These are phyloP conservation scores for pig (Sus scrofa) DNA, from an alignment of 2,113 vertebrate species.

Conservation along the genomic window T2T-Sscrofa CM000819.6:38723501-38724000, in stretches of 20 bases:
- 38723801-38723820: neutral
- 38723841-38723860: neutral
- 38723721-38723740: neutral
- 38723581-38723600: neutral
- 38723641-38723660: conserved; percentile 33
- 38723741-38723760: neutral
- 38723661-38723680: neutral
- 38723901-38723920: neutral
- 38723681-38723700: neutral
- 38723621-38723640: conserved; percentile 42
- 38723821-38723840: neutral
- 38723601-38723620: neutral
- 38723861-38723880: neutral
- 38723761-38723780: neutral
- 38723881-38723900: neutral
- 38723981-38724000: neutral
- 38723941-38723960: neutral
- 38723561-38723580: neutral
- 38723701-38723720: neutral
- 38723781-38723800: neutral
- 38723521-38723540: neutral
- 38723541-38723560: fast-evolving
- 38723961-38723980: neutral
- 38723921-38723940: neutral
- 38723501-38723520: neutral